Evolutionary conservation across 1,140 invertebrate species (phyloP).

Genomic region (Papilio glaucus): DNA sequence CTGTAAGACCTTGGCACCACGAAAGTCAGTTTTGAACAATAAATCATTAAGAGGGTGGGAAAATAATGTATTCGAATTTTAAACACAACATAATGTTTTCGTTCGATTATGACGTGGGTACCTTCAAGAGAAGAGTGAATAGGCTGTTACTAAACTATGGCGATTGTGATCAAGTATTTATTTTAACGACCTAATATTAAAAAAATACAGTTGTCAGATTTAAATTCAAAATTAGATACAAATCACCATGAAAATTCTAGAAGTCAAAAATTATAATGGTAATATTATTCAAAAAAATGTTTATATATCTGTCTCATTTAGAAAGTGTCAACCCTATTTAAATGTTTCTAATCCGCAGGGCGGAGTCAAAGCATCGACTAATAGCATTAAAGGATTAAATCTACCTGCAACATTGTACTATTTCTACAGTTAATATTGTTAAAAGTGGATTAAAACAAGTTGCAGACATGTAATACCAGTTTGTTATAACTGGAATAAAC

Average conservation of each 20-base stretch:
- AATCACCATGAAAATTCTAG: too few species aligned
- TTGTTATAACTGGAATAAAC: background rate
- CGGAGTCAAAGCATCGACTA: slow-evolving; percentile 6
- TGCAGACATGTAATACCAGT: background rate
- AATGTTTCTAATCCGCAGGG: background rate
- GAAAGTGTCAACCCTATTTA: background rate
- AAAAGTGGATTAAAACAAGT: slow-evolving; percentile 18
- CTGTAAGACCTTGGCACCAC: background rate
- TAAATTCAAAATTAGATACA: background rate
- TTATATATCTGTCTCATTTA: background rate
- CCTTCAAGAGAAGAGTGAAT: too few species aligned
- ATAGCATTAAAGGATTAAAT: slow-evolving; percentile 10
- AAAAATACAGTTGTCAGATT: too few species aligned
- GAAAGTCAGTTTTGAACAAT: background rate
- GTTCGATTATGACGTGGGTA: too few species aligned
- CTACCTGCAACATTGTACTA: slow-evolving; percentile 3
- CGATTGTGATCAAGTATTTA: too few species aligned
- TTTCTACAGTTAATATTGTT: background rate
- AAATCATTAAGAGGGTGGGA: background rate
- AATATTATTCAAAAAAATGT: background rate
- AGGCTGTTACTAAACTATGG: too few species aligned
- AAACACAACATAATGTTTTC: too few species aligned
- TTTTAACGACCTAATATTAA: too few species aligned
- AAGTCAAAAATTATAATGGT: too few species aligned
- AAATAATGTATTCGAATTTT: too few species aligned